Base-by-base conservation (phyloP, 92 coral and sea anemone genomes). In the Scolanthus callimorphus region DNA sequence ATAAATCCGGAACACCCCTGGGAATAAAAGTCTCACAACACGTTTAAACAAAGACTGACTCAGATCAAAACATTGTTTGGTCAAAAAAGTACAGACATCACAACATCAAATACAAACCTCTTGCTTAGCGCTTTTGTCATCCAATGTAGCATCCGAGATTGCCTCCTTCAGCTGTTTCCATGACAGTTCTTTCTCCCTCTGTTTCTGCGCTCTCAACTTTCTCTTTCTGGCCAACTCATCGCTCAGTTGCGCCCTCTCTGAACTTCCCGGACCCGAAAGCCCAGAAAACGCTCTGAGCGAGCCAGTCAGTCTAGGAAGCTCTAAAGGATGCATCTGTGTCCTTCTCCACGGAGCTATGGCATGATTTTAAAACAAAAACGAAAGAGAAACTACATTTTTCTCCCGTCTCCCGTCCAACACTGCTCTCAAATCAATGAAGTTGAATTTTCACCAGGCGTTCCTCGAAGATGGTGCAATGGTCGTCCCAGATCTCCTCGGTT, bases 251-350 rank as follows among this genome's bases (percentile, higher is more conserved):
- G 2, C 28, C 31, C 50, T 34, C 21, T 23, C 58, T 17, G 49
- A 28, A 8, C 41, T 17, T 22, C 44, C 44, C 24, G 99, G 90
- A 28, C 81, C 65, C 8, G 96, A 77, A 1, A 94, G 81, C 25
- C 97, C 99, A n/a, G 99, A 84, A 62, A 89, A 94, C 11, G 99
- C 99, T 51, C 99, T 76, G 26, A 94, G 53, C 17, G 94, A 81
- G 41, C 96, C 96, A 28, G 99, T 94, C 37, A 94, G 63, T n/a
- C 99, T 77, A 59, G 99, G 99, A 22, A 94, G 58, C 51, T 94
- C 99, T 56, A 74, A 44, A n/a, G n/a, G n/a, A n/a, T n/a, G n/a
- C n/a, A n/a, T n/a, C n/a, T n/a, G n/a, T n/a, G n/a, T n/a, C n/a
- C n/a, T n/a, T n/a, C n/a, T n/a, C n/a, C n/a, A n/a, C n/a, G n/a